Evolutionary conservation across 1,140 invertebrate genomes (phyloP), one percentile per base, ranked within the genome.

Genomic region (Drosophila sulfurigaster): DNA sequence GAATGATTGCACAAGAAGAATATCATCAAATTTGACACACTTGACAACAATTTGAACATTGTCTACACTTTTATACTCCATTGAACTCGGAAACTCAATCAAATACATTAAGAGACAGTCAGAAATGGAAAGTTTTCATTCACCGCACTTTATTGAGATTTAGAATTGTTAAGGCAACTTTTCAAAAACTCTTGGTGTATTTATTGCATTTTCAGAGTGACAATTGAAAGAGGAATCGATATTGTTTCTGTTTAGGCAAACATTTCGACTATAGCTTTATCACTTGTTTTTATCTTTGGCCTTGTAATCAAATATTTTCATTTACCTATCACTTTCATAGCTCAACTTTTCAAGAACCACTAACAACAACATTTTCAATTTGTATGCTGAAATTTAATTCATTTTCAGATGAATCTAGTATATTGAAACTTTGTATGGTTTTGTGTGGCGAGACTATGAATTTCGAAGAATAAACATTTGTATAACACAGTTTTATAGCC

Each of bases 61-160:
- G 59, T 70, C 62, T 54, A 56, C 60, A 65, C 30, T 71, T 71
- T 56, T 38, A 35, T 49, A 49, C 60, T 48, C 45, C 45, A 41
- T 35, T 65, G 51, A 52, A 16, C 68, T 65, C 43, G 38, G 15
- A 57, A 71, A 65, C 54, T 57, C 69, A 65, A 71, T 65, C 68
- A 71, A 57, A 54, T 65, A 57, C 11, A 25, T 57, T 54, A 52
- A 52, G 25, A 52, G 16, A 28, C 20, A 11, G 16, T 10, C 11
- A 35, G 16, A 51, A 35, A 45, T 28, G 16, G 2, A 38, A 71
- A 56, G 30, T 65, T 65, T 35, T 13, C 16, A 10, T 20, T 5
- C 13, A 28, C 16, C 2, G 10, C 32, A 43, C 32, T 41, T 52
- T 3, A 20, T 13, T 8, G 15, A 25, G 28, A 30, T 5, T 8